Evolutionary conservation across 2,888 invertebrate species (phyloP), one percentile per base, ranked within the genome.

Genomic region (Erynnis tages): DNA sequence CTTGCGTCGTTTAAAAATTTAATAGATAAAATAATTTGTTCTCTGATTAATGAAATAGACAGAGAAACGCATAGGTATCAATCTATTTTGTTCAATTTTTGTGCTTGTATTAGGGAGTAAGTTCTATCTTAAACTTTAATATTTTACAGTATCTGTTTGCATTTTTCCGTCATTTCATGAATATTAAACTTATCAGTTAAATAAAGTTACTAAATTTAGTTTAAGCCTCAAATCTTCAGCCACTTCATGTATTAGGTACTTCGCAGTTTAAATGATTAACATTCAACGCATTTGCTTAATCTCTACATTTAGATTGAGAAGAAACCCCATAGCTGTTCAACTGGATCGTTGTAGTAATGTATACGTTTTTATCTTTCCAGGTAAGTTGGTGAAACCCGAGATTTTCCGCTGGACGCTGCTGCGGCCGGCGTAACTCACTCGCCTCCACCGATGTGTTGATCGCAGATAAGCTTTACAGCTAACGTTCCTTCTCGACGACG

Each of bases 351-450:
- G 55, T 63, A 64, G 66, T 74, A 79, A 79, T 68, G 40, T 72
- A 72, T 72, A 48, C 63, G 67, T 65, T 77, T 76, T 77, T 73
- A 74, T 84, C 73, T 82, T 86, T 86, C 69, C 86, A 87, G 87
- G 87, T 87, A 87, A 87, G 87, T 80, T 66, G 69, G 71, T 74
- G 82, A 74, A 82, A 84, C 71, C 60, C 63, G 82, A 83, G 74
- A 69, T 64, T 60, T 66, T 61, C 45, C 54, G 59, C 37, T n/a
- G 45, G 32, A 46, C 49, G 55, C 54, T 2, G 10, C 29, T 11
- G 13, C 53, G 45, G 54, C 56, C 44, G 41, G 35, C 45, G 61
- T 57, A 56, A 57, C 56, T 58, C 55, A 59, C 56, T 55, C 44
- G 45, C 56, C 55, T 55, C 48, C 45, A 53, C 47, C 41, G 44